phyloP scores from a whole-genome alignment of 2,888 invertebrate genomes.

The Ecliptopera silaceata region DNA sequence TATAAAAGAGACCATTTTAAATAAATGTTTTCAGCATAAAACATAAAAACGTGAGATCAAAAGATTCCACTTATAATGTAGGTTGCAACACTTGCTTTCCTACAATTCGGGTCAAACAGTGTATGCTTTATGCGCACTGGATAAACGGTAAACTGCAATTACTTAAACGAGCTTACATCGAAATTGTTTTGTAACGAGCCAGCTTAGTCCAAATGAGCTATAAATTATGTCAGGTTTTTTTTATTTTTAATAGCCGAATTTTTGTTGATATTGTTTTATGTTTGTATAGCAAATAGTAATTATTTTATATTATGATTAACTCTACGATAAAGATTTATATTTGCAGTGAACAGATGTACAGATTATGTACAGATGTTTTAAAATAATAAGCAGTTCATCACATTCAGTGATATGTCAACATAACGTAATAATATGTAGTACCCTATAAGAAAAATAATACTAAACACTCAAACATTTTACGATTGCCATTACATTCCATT shows the following conservation, averaged over 20 bases:
- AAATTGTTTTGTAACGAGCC: constrained; percentile 28
- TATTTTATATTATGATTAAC: no score
- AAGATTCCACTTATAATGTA: constrained; percentile 19
- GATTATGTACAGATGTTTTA: no score
- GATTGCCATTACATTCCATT: no score
- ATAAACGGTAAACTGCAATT: constrained; percentile 37
- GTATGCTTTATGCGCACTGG: constrained; percentile 28
- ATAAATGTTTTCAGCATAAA: background rate
- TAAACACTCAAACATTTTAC: no score
- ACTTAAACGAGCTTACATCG: constrained; percentile 29
- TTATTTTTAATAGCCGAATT: background rate
- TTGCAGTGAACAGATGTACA: no score
- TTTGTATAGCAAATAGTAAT: background rate
- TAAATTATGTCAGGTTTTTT: background rate
- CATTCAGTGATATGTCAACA: no score
- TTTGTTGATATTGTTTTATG: background rate
- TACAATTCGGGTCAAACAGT: constrained; percentile 34
- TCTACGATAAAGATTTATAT: no score
- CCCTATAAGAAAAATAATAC: no score
- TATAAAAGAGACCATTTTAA: background rate
- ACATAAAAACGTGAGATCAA: constrained; percentile 23
- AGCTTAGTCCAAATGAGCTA: constrained; percentile 8
- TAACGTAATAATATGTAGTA: no score
- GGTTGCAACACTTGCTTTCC: constrained; percentile 1
- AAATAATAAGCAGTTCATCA: no score